Conservation (phyloP, 1,140 invertebrate genomes). For the Tetragonula clypearis region DNA sequence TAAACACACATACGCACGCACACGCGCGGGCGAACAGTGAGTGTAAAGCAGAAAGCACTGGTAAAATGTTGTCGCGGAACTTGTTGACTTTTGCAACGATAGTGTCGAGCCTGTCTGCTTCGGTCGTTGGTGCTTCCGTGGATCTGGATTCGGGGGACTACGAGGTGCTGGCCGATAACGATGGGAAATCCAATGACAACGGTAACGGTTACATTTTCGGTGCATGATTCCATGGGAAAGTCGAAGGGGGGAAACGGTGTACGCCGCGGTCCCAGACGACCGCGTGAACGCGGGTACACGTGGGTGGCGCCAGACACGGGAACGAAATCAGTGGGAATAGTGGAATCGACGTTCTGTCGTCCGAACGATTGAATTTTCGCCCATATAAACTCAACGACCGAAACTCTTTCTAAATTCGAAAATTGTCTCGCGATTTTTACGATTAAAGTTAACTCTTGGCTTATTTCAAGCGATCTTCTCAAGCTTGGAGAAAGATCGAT, state of each 20-base stretch:
- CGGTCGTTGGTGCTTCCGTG: slow-evolving; percentile 66
- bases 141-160: slow-evolving; percentile 77
- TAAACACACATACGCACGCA: no score
- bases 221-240: slow-evolving; percentile 49
- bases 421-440: neutral
- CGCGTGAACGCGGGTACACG: slow-evolving; percentile 42
- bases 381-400: no score
- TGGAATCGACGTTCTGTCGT: neutral
- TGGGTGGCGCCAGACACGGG: slow-evolving; percentile 29
- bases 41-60: neutral
- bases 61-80: slow-evolving; percentile 66
- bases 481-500: no score
- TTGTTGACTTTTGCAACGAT: slow-evolving; percentile 69
- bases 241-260: neutral
- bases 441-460: neutral
- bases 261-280: neutral
- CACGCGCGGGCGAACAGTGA: neutral
- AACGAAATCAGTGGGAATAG: neutral
- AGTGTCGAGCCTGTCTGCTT: slow-evolving; percentile 60
- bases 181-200: slow-evolving; percentile 65
- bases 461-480: no score
- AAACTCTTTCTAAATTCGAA: no score
- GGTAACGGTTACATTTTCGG: slow-evolving; percentile 56
- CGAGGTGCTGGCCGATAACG: slow-evolving; percentile 70
- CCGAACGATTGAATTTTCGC: neutral